Evolutionary conservation across 2,888 invertebrate genomes (phyloP), one percentile per base, ranked within the genome.

Genomic region (Julus scanicus): DNA sequence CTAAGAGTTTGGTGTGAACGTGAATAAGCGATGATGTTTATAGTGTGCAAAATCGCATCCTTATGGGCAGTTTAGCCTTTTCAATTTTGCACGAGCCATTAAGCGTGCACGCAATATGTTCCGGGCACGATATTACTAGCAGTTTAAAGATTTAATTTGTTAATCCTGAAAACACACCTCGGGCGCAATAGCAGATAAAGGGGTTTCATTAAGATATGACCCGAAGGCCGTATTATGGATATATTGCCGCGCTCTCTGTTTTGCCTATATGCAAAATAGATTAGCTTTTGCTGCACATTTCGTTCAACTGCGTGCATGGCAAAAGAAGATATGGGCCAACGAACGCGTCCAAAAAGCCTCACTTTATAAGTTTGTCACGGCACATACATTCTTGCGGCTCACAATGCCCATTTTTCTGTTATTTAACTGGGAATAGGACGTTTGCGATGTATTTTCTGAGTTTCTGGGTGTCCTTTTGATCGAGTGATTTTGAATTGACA

Each of bases 111-210:
- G 20, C 63, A 63, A 63, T 63, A 63, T 63, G 63, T 63, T 20
- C 63, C 63, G n/a, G 63, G 20, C 20, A 20, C 20, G 20, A 20
- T 63, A 63, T 63, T 63, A 63, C 63, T 20, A 63, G 63, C 63
- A 63, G 63, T 63, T 63, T 63, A 20, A 63, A 63, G 63, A 63
- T 63, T 63, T 63, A 63, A 63, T 63, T 63, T 63, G 63, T 63
- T 63, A 63, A 63, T 63, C 63, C 63, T 63, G 63, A 20, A 63
- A 44, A 63, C 20, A 63, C 63, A 63, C 63, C 63, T 63, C 63
- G 63, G 63, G 63, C 63, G 5, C 3, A 63, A 63, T 63, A 5
- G 63, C 63, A 63, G 63, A 63, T 63, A 63, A 63, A 63, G n/a
- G n/a, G 63, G 20, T 63, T 63, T 63, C 63, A 63, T 63, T 63